Base-by-base conservation (phyloP, 1,140 invertebrate species). In the Drosophila bipectinata region DNA sequence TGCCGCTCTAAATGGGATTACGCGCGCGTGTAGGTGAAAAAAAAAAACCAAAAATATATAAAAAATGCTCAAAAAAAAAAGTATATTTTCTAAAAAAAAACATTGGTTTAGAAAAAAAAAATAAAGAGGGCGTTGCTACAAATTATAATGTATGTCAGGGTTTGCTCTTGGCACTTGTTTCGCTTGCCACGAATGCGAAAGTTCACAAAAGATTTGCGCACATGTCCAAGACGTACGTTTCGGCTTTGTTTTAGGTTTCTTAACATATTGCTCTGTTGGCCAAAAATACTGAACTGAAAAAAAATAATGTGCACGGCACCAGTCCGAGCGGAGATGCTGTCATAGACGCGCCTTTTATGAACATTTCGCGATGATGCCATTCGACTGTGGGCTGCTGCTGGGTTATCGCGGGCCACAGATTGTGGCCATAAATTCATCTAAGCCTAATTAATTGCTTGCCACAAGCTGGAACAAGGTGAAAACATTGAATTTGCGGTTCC, bases 281-380 rank as follows among this genome's bases (percentile, higher is more conserved):
- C 82, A 87, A 78, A 85, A 85, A 76, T 72, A 78, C 73, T 74
- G 59, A 60, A 21, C 21, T 21, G 21, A 5, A 28, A 28, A 28
- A 28, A 26, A 26, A 67, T 45, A 68, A 48, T 68, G 62, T 68
- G 49, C 63, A 68, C 41, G 52, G 63, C 63, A 56, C 51, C 52
- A 68, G 53, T 52, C 37, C 58, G 44, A 37, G 21, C 34, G 18
- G 58, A 77, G 81, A 85, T 85, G 81, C 69, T 85, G 82, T 87
- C 81, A 85, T 81, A 63, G 84, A 72, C 78, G 78, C 82, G 83
- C 82, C 82, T 87, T 87, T 81, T 87, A 85, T 87, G 81, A 85
- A 64, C 82, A 85, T 85, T 81, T 77, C 57, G 64, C 66, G 66
- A 79, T 75, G 81, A 80, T 85, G 82, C 74, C 82, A 85, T 85